A percentile compares a stretch with the other conserved stretches of the same genome.
These are phyloP conservation scores for Aphodius granarius DNA, from an alignment of 2,888 invertebrate genomes.

Conservation along the genomic window DNA sequence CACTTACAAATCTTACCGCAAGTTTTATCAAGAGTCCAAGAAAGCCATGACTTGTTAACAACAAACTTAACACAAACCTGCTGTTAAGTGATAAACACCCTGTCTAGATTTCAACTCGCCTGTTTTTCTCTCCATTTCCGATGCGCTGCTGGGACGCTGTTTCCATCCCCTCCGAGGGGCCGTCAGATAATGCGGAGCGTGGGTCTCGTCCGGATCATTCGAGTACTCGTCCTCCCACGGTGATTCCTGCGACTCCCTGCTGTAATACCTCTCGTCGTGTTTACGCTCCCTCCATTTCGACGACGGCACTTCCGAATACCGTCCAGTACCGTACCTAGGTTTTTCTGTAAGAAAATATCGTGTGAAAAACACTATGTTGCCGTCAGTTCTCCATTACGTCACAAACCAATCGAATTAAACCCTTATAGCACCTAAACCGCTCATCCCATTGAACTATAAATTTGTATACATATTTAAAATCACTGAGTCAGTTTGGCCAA, in stretches of 20 bases:
- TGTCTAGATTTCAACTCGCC: slow-evolving; percentile 50
- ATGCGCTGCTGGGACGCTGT: slow-evolving; percentile 59
- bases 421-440: no score
- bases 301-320: slow-evolving; percentile 37
- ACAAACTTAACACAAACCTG: slow-evolving; percentile 28
- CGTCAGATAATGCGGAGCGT: slow-evolving; percentile 45
- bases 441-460: no score
- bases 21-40: no score
- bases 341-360: slow-evolving; percentile 38
- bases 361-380: background rate
- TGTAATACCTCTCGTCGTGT: slow-evolving; percentile 53
- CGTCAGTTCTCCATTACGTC: no score
- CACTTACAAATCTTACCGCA: no score
- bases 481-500: no score
- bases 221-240: slow-evolving; percentile 65
- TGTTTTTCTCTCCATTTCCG: slow-evolving; percentile 58
- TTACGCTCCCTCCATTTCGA: slow-evolving; percentile 50
- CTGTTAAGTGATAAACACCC: slow-evolving; percentile 36
- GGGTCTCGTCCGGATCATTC: slow-evolving; percentile 44
- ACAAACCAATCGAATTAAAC: no score
- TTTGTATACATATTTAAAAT: no score
- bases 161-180: slow-evolving; percentile 54
- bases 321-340: slow-evolving; percentile 42
- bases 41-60: background rate
- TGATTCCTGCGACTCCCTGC: slow-evolving; percentile 53